These are phyloP conservation scores for Epirrhoe tristata DNA, from an alignment of 2,888 invertebrate species.

Conservation along the genomic window DNA sequence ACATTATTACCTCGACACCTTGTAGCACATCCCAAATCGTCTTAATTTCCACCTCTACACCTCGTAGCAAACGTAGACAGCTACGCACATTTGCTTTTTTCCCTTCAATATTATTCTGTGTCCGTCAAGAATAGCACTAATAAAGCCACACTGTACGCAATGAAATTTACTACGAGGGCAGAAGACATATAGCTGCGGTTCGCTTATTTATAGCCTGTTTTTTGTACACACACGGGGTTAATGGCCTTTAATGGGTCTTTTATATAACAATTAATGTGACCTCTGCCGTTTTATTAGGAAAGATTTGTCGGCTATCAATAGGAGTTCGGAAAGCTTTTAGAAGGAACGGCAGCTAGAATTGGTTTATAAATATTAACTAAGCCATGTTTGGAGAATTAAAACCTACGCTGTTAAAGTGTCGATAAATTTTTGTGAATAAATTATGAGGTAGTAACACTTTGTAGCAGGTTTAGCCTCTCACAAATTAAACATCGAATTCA, in stretches of 20 bases:
- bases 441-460: too few relatives aligned
- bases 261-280: conserved; percentile 72
- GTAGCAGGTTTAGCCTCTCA: too few relatives aligned
- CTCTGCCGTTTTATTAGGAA: conserved; percentile 57
- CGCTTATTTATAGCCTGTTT: conserved; percentile 79
- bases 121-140: conserved; percentile 37
- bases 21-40: neutral
- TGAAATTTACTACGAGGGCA: conserved; percentile 60
- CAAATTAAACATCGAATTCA: too few relatives aligned
- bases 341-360: neutral
- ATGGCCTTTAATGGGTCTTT: conserved; percentile 77
- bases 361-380: neutral
- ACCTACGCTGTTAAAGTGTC: too few relatives aligned
- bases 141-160: conserved; percentile 49
- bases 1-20: too few relatives aligned
- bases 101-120: neutral
- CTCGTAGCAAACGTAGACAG: neutral
- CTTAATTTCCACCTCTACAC: neutral
- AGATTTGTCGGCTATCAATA: conserved; percentile 48
- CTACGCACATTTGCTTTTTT: neutral
- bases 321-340: conserved; percentile 30
- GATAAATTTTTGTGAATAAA: too few relatives aligned
- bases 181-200: conserved; percentile 75
- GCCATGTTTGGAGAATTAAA: neutral
- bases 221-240: conserved; percentile 74